phyloP scores from a whole-genome alignment of 2,113 vertebrate species.

The Pleuronectes platessa region DNA sequence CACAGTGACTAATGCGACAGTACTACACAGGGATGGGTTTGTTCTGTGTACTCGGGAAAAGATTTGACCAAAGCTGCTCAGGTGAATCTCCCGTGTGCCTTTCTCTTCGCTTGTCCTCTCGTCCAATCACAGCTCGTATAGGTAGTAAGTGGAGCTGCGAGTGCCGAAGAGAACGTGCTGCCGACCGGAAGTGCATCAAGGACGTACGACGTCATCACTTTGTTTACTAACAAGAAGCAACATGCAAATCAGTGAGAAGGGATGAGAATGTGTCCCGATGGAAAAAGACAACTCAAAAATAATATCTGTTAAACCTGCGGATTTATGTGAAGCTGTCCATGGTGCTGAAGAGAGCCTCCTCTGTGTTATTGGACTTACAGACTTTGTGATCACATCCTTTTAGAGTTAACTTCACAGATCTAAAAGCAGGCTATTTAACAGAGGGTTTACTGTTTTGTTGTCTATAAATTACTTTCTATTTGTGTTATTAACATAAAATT shows the following conservation, averaged over 20 bases:
- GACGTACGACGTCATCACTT: not conserved
- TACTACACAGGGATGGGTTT: too few relatives aligned
- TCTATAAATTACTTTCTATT: too few relatives aligned
- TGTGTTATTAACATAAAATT: too few relatives aligned
- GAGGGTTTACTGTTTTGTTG: too few relatives aligned
- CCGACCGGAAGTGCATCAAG: not conserved
- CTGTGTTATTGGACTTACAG: too few relatives aligned
- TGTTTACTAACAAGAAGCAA: not conserved
- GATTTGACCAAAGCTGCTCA: not conserved
- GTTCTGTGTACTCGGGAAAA: too few relatives aligned
- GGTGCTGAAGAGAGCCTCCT: constrained; percentile 55
- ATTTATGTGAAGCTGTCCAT: constrained; percentile 45
- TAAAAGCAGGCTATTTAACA: not conserved
- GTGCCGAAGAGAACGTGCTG: not conserved
- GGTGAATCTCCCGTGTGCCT: not conserved
- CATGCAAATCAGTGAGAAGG: not conserved
- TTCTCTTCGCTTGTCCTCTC: not conserved
- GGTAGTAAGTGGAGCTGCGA: not conserved
- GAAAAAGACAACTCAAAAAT: not conserved
- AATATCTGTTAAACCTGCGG: not conserved
- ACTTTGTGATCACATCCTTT: too few relatives aligned
- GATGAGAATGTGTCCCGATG: not conserved
- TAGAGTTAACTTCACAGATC: too few relatives aligned
- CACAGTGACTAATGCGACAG: too few relatives aligned
- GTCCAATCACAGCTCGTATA: constrained; percentile 11